Evolutionary conservation across 2,797 vertebrate species (phyloP).

Genomic region (Amazonetta brasiliensis): DNA sequence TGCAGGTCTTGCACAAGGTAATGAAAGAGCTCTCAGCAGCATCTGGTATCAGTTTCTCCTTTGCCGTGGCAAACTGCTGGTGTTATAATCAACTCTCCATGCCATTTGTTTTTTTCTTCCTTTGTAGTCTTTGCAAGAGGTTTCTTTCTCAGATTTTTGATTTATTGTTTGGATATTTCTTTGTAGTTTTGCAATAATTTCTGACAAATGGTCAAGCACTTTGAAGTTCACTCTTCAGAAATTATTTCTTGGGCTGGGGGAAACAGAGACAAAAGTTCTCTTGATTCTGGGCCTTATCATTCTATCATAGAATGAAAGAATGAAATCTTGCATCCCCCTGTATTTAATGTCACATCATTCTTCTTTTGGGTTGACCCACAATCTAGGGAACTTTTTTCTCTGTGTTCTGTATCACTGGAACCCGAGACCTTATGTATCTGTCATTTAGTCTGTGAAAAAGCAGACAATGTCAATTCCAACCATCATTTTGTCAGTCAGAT

Average conservation of each 20-base stretch:
- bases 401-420: not conserved
- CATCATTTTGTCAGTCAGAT: not conserved
- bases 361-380: not conserved
- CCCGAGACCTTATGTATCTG: not conserved
- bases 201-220: conserved; percentile 9
- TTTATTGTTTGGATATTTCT: conserved; percentile 59
- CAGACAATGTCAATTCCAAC: not conserved
- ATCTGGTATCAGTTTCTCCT: conserved; percentile 63
- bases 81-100: conserved; percentile 59
- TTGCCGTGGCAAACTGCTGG: conserved; percentile 54
- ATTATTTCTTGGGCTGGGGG: not conserved
- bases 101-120: conserved; percentile 40
- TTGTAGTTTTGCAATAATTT: conserved; percentile 41
- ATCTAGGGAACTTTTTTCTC: not conserved
- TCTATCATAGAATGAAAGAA: not conserved
- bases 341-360: not conserved
- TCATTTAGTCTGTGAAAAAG: not conserved
- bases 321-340: not conserved
- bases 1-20: conserved; percentile 50
- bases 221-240: conserved; percentile 18
- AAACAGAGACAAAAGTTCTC: not conserved
- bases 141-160: conserved; percentile 56
- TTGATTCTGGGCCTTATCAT: not conserved
- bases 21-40: conserved; percentile 57
- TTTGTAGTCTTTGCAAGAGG: conserved; percentile 52